A percentile compares a stretch with the other conserved stretches of the same genome.
These are phyloP conservation scores for Caerostris extrusa DNA, from an alignment of 1,140 invertebrate genomes.

Conservation along the genomic window DNA sequence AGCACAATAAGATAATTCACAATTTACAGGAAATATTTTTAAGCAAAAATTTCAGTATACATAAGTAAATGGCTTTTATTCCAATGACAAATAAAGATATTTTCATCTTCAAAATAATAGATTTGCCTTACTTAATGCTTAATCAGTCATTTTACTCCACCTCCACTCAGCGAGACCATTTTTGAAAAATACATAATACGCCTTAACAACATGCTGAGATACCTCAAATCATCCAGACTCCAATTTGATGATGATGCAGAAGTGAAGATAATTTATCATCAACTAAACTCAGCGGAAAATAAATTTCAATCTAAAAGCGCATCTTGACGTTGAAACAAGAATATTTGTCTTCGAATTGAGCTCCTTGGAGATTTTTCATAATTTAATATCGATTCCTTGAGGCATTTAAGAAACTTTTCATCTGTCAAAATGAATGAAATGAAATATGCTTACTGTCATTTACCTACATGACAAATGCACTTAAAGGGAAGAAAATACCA, in stretches of 20 bases:
- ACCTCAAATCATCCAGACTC: background rate
- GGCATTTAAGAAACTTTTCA: background rate
- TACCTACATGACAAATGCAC: constrained; percentile 11
- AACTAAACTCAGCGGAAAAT: background rate
- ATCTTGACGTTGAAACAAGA: background rate
- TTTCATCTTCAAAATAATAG: too few species aligned
- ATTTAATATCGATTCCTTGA: background rate
- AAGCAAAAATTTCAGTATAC: too few species aligned
- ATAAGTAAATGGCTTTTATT: too few species aligned
- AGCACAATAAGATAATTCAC: too few species aligned
- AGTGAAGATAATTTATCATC: background rate
- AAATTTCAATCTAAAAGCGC: background rate
- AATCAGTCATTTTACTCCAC: background rate
- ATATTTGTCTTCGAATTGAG: background rate
- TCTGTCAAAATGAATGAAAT: constrained; percentile 12
- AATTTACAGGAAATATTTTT: too few species aligned
- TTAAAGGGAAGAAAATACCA: background rate
- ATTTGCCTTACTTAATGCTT: background rate
- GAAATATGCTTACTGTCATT: background rate
- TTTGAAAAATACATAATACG: background rate
- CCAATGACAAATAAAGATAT: too few species aligned
- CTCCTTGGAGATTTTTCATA: background rate
- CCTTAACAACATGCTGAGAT: background rate
- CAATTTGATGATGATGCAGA: background rate
- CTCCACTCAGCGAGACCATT: background rate